A percentile compares a stretch with the other conserved stretches of the same genome.
Conservation (phyloP, 2,888 invertebrate species). For the Drosophila pseudotalamancana region DNA sequence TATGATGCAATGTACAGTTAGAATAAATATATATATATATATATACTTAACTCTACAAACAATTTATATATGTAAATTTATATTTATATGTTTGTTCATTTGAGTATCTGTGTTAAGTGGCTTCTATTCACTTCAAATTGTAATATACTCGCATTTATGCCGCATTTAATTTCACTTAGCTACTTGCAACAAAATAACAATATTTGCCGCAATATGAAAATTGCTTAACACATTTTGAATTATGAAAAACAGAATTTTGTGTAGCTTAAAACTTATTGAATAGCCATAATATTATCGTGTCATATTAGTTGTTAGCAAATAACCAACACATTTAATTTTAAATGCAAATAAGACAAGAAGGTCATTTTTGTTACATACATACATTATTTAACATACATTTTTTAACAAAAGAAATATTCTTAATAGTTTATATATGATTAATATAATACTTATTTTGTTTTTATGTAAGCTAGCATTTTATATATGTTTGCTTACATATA, state of each 20-base stretch:
- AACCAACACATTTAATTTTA: neutral
- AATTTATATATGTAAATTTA: neutral
- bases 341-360: neutral
- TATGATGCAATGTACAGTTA: constrained; percentile 15
- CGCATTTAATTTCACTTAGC: constrained; percentile 46
- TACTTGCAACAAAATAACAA: constrained; percentile 36
- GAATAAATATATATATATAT: constrained; percentile 1
- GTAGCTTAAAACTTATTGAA: constrained; percentile 5
- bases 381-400: no score
- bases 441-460: no score
- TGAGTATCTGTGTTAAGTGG: constrained; percentile 42
- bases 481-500: no score
- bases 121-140: constrained; percentile 20
- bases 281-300: neutral
- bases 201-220: constrained; percentile 29
- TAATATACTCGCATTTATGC: constrained; percentile 25
- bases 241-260: constrained; percentile 6
- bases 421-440: no score
- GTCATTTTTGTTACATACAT: no score
- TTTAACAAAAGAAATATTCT: no score
- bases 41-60: neutral
- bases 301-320: neutral
- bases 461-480: no score
- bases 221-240: constrained; percentile 23
- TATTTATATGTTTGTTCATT: constrained; percentile 7